Evolutionary conservation across 2,113 vertebrate species (phyloP), one percentile per base, ranked within the genome.

Genomic region (Pelodiscus sinensis): DNA sequence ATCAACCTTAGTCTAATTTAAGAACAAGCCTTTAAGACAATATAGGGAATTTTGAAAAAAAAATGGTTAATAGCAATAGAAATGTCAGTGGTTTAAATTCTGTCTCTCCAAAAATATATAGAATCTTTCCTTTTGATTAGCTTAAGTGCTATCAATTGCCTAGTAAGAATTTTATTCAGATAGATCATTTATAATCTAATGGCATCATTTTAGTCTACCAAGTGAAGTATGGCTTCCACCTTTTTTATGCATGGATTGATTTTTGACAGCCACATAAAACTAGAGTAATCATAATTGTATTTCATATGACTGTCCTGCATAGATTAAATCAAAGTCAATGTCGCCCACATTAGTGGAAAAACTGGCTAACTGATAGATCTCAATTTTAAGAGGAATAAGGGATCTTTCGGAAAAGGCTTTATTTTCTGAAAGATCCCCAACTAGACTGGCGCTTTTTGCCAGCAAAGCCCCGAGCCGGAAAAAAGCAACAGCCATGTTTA

Each of bases 151-250:
- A 44, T 75, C 21, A 62, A 35, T 71, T 21, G n/a, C 52, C 2
- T 15, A 24, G 25, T 16, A 83, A 75, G 82, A 84, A 25, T 25
- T 75, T 52, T 55, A 12, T 22, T 83, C 16, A 27, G 38, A 44
- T 13, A 27, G 2, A 25, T 21, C 25, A 27, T 21, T 85, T 4
- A 6, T 57, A 88, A 51, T 3, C 83, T 29, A 1, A 8, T 15
- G 21, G 21, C 25, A 38, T 3, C 22, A 6, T 2, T 9, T 8
- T 10, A 38, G 24, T 62, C 9, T 52, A 25, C 1, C 8, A 9
- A 44, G 25, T 4, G 21, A 12, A 79, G 11, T 14, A 38, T 2
- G 14, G 19, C 62, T 91, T 55, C 24, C 51, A n/a, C 16, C 58
- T 3, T 6, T 57, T 75, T 60, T n/a, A 31, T 10, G 7, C 38